Percentiles rank a stretch among this genome's conserved stretches.
phyloP scores from a whole-genome alignment of 2,797 vertebrate species.

The Enteromius viviparus region DNA sequence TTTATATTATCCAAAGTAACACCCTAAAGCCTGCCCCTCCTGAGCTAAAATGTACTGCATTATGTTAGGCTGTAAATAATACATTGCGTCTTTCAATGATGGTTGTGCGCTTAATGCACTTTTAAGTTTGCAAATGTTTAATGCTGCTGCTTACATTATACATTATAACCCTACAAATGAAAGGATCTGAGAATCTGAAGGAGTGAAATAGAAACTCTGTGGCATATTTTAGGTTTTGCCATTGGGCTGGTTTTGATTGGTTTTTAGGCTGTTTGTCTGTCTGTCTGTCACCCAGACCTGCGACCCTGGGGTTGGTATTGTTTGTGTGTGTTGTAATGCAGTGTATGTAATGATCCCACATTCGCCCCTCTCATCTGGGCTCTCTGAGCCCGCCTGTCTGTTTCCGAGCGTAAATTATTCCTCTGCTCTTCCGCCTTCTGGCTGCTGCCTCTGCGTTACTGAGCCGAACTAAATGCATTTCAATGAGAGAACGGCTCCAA shows the following conservation, averaged over 20 bases:
- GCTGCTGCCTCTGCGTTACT: slow-evolving; percentile 46
- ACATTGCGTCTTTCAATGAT: background rate
- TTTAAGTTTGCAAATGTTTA: slow-evolving; percentile 12
- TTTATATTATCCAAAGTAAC: slow-evolving; percentile 22
- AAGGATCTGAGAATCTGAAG: background rate
- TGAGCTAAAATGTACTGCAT: slow-evolving; percentile 4
- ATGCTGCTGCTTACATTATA: slow-evolving; percentile 2
- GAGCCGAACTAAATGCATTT: slow-evolving; percentile 57
- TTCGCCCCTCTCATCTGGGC: slow-evolving; percentile 30
- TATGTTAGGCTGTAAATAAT: slow-evolving; percentile 4
- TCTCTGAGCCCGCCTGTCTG: slow-evolving; percentile 46
- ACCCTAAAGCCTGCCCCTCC: background rate
- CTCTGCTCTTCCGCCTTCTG: slow-evolving; percentile 53
- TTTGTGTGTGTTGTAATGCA: slow-evolving; percentile 11
- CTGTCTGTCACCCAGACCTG: slow-evolving; percentile 2
- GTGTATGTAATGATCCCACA: slow-evolving; percentile 21
- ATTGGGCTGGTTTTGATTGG: background rate
- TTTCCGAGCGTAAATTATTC: slow-evolving; percentile 56
- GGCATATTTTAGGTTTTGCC: background rate
- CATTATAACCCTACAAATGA: background rate
- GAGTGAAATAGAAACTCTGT: background rate
- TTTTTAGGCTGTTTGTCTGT: background rate
- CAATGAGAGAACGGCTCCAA: slow-evolving; percentile 43
- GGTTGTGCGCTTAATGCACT: background rate
- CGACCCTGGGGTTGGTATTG: background rate